These are phyloP conservation scores for Meliscaeva auricollis DNA, from an alignment of 2,888 invertebrate genomes.

Conservation along the genomic window DNA sequence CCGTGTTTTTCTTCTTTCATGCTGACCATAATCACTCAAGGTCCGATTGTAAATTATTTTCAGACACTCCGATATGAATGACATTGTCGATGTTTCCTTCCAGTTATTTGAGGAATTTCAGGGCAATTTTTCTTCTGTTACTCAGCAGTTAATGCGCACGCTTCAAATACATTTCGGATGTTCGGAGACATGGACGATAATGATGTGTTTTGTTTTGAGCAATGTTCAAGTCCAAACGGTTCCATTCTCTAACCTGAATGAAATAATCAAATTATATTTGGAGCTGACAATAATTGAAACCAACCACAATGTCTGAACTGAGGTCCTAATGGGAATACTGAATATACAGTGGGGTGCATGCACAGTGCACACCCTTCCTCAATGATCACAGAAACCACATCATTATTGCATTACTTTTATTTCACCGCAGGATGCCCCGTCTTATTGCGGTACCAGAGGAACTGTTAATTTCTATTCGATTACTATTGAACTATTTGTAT, in stretches of 20 bases:
- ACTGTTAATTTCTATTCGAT: conserved; percentile 70
- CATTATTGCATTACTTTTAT: conserved; percentile 51
- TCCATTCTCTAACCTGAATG: conserved; percentile 41
- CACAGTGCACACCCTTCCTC: conserved; percentile 29
- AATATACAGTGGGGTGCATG: background rate
- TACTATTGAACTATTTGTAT: conserved; percentile 66
- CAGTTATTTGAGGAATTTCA: conserved; percentile 30
- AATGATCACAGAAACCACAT: conserved; percentile 52
- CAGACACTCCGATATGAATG: conserved; percentile 62
- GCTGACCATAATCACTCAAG: conserved; percentile 69
- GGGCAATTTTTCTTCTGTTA: conserved; percentile 1
- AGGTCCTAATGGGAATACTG: conserved; percentile 49
- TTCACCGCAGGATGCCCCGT: conserved; percentile 67
- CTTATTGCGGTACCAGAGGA: conserved; percentile 58
- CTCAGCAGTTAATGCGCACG: conserved; percentile 61
- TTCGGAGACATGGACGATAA: conserved; percentile 4
- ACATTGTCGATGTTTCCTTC: conserved; percentile 60
- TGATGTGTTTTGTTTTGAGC: conserved; percentile 22
- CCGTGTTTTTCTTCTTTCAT: conserved; percentile 14
- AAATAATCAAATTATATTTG: conserved; percentile 70
- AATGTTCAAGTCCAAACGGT: conserved; percentile 36
- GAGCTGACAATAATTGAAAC: conserved; percentile 60
- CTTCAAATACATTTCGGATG: conserved; percentile 48
- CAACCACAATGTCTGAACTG: conserved; percentile 60
- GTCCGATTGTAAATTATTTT: conserved; percentile 70